Conservation (phyloP, 2,797 vertebrate genomes). For the Carduelis carduelis region DNA sequence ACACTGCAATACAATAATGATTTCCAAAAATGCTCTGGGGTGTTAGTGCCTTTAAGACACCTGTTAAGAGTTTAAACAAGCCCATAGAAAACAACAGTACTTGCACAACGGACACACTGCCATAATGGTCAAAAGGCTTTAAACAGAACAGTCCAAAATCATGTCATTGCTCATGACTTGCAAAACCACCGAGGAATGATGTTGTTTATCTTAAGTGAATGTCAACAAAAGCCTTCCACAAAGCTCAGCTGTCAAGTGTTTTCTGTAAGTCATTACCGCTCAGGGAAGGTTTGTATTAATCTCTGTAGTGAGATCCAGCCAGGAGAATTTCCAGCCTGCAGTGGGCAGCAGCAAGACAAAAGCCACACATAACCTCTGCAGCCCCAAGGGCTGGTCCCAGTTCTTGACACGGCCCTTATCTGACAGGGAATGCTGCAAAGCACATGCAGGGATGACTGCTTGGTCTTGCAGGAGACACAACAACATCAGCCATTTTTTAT, state of each 20-base stretch:
- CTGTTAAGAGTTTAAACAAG: not conserved
- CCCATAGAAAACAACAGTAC: not conserved
- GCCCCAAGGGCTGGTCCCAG: not conserved
- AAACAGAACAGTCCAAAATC: not conserved
- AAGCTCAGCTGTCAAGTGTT: not conserved
- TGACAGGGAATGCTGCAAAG: not conserved
- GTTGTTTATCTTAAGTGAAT: not conserved
- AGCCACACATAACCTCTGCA: not conserved
- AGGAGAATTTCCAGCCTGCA: not conserved
- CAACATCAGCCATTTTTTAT: not conserved
- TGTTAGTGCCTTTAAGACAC: not conserved
- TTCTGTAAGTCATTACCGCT: not conserved
- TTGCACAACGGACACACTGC: not conserved
- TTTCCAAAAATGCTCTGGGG: not conserved
- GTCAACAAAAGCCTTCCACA: not conserved
- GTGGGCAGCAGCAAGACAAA: not conserved
- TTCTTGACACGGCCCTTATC: rapidly evolving
- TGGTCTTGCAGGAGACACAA: not conserved
- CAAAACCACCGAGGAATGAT: not conserved
- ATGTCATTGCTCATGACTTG: not conserved
- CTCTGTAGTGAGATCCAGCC: not conserved
- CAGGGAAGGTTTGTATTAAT: not conserved
- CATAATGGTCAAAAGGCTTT: not conserved
- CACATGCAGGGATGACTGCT: rapidly evolving
- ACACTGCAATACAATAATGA: not conserved